Conservation (phyloP, 1,140 invertebrate species). For the Pseudachorutes palmiensis region DNA sequence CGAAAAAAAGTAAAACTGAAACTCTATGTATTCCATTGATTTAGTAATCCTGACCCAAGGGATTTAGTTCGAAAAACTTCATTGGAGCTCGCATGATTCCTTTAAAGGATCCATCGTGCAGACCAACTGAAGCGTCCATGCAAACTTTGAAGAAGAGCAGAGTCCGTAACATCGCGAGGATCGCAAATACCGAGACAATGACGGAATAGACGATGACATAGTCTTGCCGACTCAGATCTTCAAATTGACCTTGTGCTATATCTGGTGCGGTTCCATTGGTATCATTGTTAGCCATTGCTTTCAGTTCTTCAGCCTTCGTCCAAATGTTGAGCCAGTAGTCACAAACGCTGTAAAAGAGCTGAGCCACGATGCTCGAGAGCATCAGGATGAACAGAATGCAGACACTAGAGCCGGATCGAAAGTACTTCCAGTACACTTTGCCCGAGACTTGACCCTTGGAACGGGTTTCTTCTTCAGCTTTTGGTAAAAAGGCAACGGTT, state of each 20-base stretch:
- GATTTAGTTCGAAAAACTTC: conserved; percentile 74
- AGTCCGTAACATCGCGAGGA: conserved; percentile 46
- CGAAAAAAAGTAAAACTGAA: background rate
- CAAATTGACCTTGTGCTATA: background rate
- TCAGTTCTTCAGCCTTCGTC: conserved; percentile 27
- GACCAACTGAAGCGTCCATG: conserved; percentile 65
- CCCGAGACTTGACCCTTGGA: conserved; percentile 15
- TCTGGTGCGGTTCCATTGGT: background rate
- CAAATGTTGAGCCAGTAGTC: conserved; percentile 38
- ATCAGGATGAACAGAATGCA: background rate
- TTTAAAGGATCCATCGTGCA: conserved; percentile 75
- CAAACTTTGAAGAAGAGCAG: conserved; percentile 68
- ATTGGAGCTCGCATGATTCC: conserved; percentile 64
- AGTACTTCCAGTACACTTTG: conserved; percentile 31
- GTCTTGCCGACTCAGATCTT: conserved; percentile 30
- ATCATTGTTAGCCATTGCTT: background rate
- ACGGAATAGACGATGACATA: conserved; percentile 49
- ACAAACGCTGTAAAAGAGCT: conserved; percentile 31
- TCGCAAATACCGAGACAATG: conserved; percentile 46
- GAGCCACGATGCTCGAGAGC: conserved; percentile 12
- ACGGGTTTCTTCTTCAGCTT: conserved; percentile 25
- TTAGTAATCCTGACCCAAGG: conserved; percentile 52
- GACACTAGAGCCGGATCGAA: conserved; percentile 16
- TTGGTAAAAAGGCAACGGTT: conserved; percentile 13
- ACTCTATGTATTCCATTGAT: background rate